Evolutionary conservation across 2,797 vertebrate genomes (phyloP).

Genomic region (Hyperoplus immaculatus): DNA sequence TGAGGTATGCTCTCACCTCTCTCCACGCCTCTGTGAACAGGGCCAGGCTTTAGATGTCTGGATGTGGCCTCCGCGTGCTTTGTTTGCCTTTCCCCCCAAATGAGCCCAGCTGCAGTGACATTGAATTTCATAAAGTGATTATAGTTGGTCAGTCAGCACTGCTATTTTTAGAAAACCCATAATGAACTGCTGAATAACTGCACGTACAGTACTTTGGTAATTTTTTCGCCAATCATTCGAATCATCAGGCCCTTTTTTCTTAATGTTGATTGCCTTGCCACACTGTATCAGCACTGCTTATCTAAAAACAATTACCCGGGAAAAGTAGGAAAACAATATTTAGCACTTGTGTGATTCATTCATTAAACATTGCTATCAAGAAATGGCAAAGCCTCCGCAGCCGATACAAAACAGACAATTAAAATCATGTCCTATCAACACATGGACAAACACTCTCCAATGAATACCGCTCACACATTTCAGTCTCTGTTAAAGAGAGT

Average conservation of each 20-base stretch:
- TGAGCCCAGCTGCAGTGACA: constrained; percentile 57
- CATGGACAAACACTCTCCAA: constrained; percentile 34
- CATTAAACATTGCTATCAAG: constrained; percentile 37
- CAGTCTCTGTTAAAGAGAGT: constrained; percentile 34
- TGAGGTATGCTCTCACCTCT: constrained; percentile 60
- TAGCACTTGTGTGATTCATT: constrained; percentile 31
- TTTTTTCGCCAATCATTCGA: constrained; percentile 24
- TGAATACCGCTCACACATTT: constrained; percentile 32
- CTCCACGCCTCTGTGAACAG: constrained; percentile 68
- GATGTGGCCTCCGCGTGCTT: constrained; percentile 57
- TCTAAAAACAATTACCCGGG: constrained; percentile 51
- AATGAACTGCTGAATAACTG: constrained; percentile 33
- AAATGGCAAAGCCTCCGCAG: constrained; percentile 21
- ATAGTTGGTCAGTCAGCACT: constrained; percentile 24
- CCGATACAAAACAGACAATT: constrained; percentile 43
- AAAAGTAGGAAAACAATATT: constrained; percentile 45
- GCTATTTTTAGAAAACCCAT: constrained; percentile 19
- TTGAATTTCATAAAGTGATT: constrained; percentile 55
- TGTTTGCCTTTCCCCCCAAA: constrained; percentile 47
- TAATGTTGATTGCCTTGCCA: constrained; percentile 42
- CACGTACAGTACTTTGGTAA: constrained; percentile 32
- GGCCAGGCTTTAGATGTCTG: constrained; percentile 60
- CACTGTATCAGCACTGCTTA: constrained; percentile 45
- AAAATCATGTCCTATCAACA: constrained; percentile 41
- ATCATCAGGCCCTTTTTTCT: constrained; percentile 15